Conservation (phyloP, 2,113 vertebrate genomes). For the Ictidomys tridecemlineatus region DNA sequence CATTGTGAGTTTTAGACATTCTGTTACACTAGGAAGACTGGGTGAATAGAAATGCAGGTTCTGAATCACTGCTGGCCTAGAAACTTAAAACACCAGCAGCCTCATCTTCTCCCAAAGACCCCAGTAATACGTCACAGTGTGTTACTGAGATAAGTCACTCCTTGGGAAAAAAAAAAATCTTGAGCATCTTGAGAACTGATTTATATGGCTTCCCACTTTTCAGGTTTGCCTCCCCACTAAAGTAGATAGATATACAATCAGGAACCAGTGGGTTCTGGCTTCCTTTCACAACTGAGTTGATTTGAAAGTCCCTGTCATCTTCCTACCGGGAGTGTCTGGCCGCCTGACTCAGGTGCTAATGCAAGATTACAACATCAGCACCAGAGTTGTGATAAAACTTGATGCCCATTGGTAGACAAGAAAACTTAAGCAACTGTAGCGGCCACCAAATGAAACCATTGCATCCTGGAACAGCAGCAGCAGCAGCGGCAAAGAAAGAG, state of each 20-base stretch:
- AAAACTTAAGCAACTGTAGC: not conserved
- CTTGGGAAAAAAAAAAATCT: not conserved
- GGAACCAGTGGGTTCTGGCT: not conserved
- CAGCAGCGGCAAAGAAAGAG: not conserved
- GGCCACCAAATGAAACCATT: not conserved
- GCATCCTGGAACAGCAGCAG: not conserved
- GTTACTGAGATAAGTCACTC: not conserved
- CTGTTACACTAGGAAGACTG: not conserved
- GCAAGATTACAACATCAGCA: not conserved
- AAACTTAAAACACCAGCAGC: not conserved
- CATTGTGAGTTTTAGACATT: slow-evolving; percentile 52
- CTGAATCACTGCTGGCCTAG: not conserved
- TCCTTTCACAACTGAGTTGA: not conserved
- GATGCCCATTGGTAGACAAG: not conserved
- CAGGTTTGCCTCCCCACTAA: not conserved
- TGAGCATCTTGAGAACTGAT: too few species aligned
- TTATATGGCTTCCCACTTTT: not conserved
- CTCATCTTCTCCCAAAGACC: not conserved
- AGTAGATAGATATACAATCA: not conserved
- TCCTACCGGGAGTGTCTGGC: not conserved
- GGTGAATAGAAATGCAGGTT: not conserved
- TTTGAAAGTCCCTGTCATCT: not conserved
- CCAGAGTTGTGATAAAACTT: not conserved
- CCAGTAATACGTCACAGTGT: not conserved
- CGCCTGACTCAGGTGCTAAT: not conserved